These are phyloP conservation scores for Montipora cactus DNA, from an alignment of 64 coral and sea anemone species.

Conservation along the genomic window DNA sequence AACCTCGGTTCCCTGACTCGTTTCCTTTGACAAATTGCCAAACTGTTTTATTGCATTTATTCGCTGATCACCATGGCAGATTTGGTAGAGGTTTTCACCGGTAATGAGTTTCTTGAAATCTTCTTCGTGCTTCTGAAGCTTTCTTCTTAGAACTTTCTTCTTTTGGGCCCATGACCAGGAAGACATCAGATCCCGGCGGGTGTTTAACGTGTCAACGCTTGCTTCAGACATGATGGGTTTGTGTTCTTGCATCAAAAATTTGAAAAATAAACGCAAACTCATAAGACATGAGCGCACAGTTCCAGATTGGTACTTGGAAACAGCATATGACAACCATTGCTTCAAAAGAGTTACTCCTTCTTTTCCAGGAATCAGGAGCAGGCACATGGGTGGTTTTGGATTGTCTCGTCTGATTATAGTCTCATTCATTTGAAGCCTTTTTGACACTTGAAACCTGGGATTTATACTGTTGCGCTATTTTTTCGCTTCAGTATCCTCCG, in stretches of 20 bases:
- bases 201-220: conserved; percentile 45
- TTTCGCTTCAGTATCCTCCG: conserved; percentile 41
- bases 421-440: conserved; percentile 51
- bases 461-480: conserved; percentile 69
- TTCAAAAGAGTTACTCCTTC: conserved; percentile 65
- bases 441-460: conserved; percentile 36
- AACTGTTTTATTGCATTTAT: conserved; percentile 28
- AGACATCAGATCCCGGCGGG: conserved; percentile 60
- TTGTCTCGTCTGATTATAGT: background rate
- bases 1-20: conserved; percentile 19
- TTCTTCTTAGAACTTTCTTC: conserved; percentile 46
- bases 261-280: conserved; percentile 57
- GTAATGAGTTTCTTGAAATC: conserved; percentile 47
- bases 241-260: conserved; percentile 55
- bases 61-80: conserved; percentile 59
- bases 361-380: conserved; percentile 57
- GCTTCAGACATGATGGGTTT: conserved; percentile 42
- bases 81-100: conserved; percentile 40
- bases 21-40: conserved; percentile 45
- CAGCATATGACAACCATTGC: conserved; percentile 61
- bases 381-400: conserved; percentile 23
- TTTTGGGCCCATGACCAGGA: conserved; percentile 70
- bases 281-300: conserved; percentile 68
- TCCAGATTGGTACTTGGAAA: conserved; percentile 59
- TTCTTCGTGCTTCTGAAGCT: conserved; percentile 52